Evolutionary conservation across 2,797 vertebrate genomes (phyloP), one percentile per base, ranked within the genome.

Genomic region (Menidia menidia): DNA sequence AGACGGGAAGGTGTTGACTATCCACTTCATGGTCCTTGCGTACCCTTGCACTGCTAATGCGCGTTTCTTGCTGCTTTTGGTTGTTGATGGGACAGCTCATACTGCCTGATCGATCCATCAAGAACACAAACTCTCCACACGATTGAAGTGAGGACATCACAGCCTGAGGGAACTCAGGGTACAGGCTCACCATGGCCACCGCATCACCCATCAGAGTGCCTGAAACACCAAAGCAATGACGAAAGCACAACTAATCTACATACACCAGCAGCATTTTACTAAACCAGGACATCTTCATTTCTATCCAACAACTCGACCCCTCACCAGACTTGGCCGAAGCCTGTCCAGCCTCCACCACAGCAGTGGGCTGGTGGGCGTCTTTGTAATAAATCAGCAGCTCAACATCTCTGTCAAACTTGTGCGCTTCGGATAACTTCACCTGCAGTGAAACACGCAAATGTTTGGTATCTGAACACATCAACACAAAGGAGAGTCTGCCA

Each of bases 51-150:
- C 92, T 95, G 33, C 85, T 50, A 14, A 96, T 96, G 18, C 93
- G 88, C 2, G n/a, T 76, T 32, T 77, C 73, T 41, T 6, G 3
- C 0, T 15, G 0, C 0, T 45, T 47, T 14, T 18, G 25, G 11
- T 31, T 4, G 47, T 78, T 61, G 73, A 90, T 85, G 0, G 0
- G 2, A 18, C 15, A 70, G 3, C 0, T 33, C 95, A 96, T 96
- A 77, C 95, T 96, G 56, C 91, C 93, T 33, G 96, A 97, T 72
- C 93, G 78, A 86, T 97, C 95, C 80, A 96, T 44, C 18, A 97
- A 68, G 66, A 97, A 95, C 35, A 98, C 71, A 80, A 96, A 96
- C 84, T 98, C 96, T 64, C 95, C 94, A 70, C 69, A 66, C 0
- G 78, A 67, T 3, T 43, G 14, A 4, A 85, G 5, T 16, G 86